Percentiles rank a stretch among this genome's conserved stretches.
Evolutionary conservation across 2,888 invertebrate genomes (phyloP).

Genomic region (Dryomyza anilis): DNA sequence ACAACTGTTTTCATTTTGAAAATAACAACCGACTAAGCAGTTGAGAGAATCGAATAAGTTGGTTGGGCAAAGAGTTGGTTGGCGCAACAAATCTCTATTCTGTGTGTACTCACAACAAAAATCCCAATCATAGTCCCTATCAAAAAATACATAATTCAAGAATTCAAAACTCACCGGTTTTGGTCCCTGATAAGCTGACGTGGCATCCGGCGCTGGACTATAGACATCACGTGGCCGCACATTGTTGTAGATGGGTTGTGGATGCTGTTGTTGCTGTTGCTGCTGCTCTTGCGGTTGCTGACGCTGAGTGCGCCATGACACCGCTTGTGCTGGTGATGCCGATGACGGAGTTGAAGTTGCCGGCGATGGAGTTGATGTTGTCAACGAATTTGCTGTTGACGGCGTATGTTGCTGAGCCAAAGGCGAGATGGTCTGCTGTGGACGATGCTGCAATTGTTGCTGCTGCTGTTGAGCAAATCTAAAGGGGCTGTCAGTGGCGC

Average conservation of each 20-base stretch:
- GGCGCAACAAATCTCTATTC: too few relatives aligned
- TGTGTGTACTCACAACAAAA: too few relatives aligned
- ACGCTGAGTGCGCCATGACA: conserved; percentile 57
- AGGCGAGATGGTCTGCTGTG: conserved; percentile 35
- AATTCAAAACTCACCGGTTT: conserved; percentile 47
- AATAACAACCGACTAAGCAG: too few relatives aligned
- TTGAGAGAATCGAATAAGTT: too few relatives aligned
- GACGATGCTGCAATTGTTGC: too few relatives aligned
- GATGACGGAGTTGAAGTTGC: conserved; percentile 37
- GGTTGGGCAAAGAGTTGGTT: too few relatives aligned
- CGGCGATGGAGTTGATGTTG: conserved; percentile 32
- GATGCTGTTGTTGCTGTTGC: conserved; percentile 44
- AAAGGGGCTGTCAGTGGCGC: conserved; percentile 41
- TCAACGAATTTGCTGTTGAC: conserved; percentile 39
- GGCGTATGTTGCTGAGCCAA: conserved; percentile 42
- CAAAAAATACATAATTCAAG: too few relatives aligned
- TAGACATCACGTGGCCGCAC: conserved; percentile 53
- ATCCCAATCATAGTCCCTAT: too few relatives aligned
- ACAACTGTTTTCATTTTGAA: too few relatives aligned
- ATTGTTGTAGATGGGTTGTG: conserved; percentile 52
- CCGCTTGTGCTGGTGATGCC: conserved; percentile 41
- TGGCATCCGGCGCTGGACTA: conserved; percentile 42
- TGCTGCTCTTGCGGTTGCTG: conserved; percentile 42
- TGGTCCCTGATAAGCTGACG: conserved; percentile 43
- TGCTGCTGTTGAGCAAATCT: conserved; percentile 39